These are phyloP conservation scores for Lanius ludovicianus DNA, from an alignment of 2,113 vertebrate species.

Conservation along the genomic window DNA sequence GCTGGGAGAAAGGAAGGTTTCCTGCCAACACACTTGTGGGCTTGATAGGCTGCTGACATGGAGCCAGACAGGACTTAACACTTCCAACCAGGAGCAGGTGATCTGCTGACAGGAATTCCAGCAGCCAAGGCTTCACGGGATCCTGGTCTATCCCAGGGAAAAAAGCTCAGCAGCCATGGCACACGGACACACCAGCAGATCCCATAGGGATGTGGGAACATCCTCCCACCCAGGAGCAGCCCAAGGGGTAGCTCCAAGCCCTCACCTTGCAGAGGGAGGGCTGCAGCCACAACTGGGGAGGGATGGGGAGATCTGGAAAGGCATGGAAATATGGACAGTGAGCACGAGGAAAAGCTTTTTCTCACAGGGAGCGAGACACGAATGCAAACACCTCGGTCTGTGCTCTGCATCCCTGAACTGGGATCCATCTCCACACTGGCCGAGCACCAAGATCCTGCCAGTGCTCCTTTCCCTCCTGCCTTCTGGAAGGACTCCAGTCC, in stretches of 20 bases:
- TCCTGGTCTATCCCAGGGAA: neutral
- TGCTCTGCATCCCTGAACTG: neutral
- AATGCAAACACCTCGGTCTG: accelerated
- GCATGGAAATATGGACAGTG: accelerated
- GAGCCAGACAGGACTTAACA: neutral
- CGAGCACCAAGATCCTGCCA: neutral
- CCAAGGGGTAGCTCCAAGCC: neutral
- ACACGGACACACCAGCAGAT: accelerated
- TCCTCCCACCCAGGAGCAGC: neutral
- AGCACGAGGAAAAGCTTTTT: neutral
- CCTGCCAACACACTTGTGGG: neutral
- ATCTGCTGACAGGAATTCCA: neutral
- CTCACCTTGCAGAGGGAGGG: neutral
- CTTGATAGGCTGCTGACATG: neutral
- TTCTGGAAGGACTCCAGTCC: neutral
- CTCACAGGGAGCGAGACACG: neutral
- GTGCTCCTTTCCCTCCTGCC: neutral
- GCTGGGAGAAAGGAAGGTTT: neutral
- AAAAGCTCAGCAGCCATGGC: accelerated
- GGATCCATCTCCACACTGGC: neutral
- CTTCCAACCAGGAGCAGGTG: slow-evolving; percentile 16
- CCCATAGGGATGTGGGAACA: neutral
- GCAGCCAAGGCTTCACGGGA: neutral
- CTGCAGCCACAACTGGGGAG: accelerated
- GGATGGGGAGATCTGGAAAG: neutral